Conservation (phyloP, 2,888 invertebrate species). For the Phengaris alcon region DNA sequence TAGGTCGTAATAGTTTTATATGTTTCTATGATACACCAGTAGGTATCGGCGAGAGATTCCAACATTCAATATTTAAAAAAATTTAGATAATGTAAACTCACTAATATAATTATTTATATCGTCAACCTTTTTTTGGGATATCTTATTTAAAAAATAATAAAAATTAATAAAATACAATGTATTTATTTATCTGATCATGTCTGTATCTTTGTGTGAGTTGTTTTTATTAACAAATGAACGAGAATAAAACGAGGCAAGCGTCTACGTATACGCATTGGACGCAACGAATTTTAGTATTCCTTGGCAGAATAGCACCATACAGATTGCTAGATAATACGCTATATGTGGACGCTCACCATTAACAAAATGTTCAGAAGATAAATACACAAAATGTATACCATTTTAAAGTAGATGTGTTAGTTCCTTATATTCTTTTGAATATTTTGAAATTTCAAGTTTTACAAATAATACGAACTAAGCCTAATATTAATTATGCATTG, state of each 20-base stretch:
- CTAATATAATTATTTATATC: constrained; percentile 66
- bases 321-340: not conserved
- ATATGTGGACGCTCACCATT: not conserved
- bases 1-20: constrained; percentile 57
- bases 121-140: constrained; percentile 60
- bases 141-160: constrained; percentile 48
- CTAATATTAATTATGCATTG: not conserved
- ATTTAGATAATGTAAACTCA: constrained; percentile 56
- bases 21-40: constrained; percentile 66
- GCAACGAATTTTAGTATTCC: not conserved
- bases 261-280: not conserved
- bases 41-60: constrained; percentile 66
- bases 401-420: not conserved
- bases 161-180: constrained; percentile 37
- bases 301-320: not conserved
- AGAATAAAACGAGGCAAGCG: not conserved
- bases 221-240: constrained; percentile 1
- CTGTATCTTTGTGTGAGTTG: constrained; percentile 1
- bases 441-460: not conserved
- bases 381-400: not conserved
- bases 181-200: constrained; percentile 35
- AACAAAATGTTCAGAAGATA: not conserved
- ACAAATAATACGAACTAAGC: not conserved
- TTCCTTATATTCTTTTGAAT: not conserved
- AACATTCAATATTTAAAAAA: constrained; percentile 55